Percentiles rank a stretch among this genome's conserved stretches.
Conservation (phyloP, 2,888 invertebrate genomes). For the Abrostola tripartita region DNA sequence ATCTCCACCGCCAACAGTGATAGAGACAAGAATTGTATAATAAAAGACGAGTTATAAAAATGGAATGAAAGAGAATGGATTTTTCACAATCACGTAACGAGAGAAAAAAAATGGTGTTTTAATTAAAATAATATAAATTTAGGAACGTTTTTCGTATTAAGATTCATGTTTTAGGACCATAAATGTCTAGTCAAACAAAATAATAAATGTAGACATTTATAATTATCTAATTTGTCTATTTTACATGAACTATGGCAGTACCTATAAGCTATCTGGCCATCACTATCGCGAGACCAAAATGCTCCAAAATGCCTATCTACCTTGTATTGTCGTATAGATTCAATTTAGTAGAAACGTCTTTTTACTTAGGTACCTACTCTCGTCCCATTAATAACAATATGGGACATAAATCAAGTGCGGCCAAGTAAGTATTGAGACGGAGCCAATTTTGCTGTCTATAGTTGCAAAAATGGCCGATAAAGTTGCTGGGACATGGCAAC, state of each 20-base stretch:
- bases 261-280: too few species aligned
- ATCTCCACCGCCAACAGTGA: conserved; percentile 56
- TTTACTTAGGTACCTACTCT: not conserved
- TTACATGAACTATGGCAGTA: too few species aligned
- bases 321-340: too few species aligned
- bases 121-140: conserved; percentile 58
- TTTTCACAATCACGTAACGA: conserved; percentile 71
- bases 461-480: not conserved
- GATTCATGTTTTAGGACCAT: too few species aligned
- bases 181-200: too few species aligned
- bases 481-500: not conserved
- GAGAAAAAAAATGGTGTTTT: conserved; percentile 69
- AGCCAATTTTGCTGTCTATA: not conserved
- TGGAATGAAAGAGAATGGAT: conserved; percentile 69
- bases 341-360: not conserved
- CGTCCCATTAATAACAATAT: not conserved
- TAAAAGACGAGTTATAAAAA: conserved; percentile 68
- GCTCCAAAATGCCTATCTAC: too few species aligned
- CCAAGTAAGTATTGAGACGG: conserved; percentile 3
- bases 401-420: not conserved
- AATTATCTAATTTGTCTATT: too few species aligned
- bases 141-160: too few species aligned
- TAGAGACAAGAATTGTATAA: conserved; percentile 62
- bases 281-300: too few species aligned
- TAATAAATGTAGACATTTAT: too few species aligned